A percentile compares a stretch with the other conserved stretches of the same genome.
Evolutionary conservation across 2,113 vertebrate species (phyloP).

Genomic region (Cyprinodon variegatus): DNA sequence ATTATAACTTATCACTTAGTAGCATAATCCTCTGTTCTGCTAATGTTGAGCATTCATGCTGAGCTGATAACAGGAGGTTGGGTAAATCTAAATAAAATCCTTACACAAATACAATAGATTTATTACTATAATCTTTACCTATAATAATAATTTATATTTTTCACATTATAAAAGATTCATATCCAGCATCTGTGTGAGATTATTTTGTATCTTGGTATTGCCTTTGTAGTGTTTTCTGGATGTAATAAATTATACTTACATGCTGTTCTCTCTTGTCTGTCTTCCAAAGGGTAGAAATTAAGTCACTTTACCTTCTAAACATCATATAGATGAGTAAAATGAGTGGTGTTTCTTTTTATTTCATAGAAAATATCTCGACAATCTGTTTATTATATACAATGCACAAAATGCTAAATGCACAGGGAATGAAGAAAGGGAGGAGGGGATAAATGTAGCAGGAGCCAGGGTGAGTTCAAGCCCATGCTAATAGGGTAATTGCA

Average conservation of each 20-base stretch:
- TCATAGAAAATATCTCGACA: conserved; percentile 4
- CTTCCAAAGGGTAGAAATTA: background rate
- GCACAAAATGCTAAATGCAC: conserved; percentile 12
- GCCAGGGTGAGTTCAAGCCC: conserved; percentile 72
- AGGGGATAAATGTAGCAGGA: conserved; percentile 36
- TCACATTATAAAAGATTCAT: background rate
- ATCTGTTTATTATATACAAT: conserved; percentile 3
- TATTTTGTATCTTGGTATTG: background rate
- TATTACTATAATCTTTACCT: conserved; percentile 52
- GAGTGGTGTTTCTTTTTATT: conserved; percentile 10
- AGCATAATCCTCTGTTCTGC: conserved; percentile 90
- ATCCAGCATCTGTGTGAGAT: background rate
- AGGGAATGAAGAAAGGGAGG: conserved; percentile 20
- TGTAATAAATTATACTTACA: background rate
- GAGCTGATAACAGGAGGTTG: conserved; percentile 90
- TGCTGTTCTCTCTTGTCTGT: background rate
- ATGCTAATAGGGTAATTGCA: conserved; percentile 84
- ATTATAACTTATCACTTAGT: conserved; percentile 98
- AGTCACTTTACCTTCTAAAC: background rate
- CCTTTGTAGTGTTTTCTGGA: background rate
- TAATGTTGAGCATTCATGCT: conserved; percentile 92
- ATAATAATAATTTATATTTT: background rate
- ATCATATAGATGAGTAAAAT: background rate
- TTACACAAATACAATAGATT: conserved; percentile 70
- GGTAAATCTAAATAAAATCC: conserved; percentile 81